phyloP scores from a whole-genome alignment of 2,888 invertebrate species.

The Drosophila testacea region DNA sequence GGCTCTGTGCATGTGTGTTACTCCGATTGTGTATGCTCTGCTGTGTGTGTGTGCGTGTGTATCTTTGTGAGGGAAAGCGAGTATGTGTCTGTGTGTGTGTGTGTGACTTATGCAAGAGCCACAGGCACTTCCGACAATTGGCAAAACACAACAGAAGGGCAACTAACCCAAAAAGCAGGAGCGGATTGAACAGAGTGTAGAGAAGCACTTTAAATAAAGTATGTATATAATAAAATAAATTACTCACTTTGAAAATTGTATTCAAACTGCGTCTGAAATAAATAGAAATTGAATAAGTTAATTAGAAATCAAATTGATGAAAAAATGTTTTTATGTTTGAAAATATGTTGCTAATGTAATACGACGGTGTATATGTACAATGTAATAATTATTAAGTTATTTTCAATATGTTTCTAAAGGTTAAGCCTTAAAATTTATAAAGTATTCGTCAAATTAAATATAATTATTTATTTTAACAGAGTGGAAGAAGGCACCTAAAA shows the following conservation, averaged over 20 bases:
- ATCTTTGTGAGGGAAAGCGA: conserved; percentile 32
- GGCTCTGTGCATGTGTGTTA: conserved; percentile 53
- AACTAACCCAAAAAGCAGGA: conserved; percentile 42
- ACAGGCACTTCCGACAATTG: conserved; percentile 78
- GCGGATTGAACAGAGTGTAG: conserved; percentile 16
- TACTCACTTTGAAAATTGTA: not conserved
- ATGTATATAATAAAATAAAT: not conserved
- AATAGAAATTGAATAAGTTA: too few species aligned
- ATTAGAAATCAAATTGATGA: too few species aligned
- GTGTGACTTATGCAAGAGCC: conserved; percentile 66
- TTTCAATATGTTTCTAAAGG: too few species aligned
- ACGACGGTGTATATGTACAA: too few species aligned
- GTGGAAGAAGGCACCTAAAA: too few species aligned
- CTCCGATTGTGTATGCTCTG: conserved; percentile 10
- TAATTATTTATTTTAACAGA: too few species aligned
- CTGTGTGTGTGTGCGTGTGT: conserved; percentile 35
- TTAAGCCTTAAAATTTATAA: too few species aligned
- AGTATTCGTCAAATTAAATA: too few species aligned
- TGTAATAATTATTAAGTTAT: too few species aligned
- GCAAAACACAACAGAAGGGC: conserved; percentile 73
- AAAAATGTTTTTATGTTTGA: too few species aligned
- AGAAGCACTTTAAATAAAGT: not conserved
- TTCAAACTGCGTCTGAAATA: too few species aligned
- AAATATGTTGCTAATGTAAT: too few species aligned
- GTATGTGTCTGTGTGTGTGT: conserved; percentile 29